A percentile compares a stretch with the other conserved stretches of the same genome.
phyloP scores from a whole-genome alignment of 2,888 invertebrate genomes.

The Mythimna lalbum region DNA sequence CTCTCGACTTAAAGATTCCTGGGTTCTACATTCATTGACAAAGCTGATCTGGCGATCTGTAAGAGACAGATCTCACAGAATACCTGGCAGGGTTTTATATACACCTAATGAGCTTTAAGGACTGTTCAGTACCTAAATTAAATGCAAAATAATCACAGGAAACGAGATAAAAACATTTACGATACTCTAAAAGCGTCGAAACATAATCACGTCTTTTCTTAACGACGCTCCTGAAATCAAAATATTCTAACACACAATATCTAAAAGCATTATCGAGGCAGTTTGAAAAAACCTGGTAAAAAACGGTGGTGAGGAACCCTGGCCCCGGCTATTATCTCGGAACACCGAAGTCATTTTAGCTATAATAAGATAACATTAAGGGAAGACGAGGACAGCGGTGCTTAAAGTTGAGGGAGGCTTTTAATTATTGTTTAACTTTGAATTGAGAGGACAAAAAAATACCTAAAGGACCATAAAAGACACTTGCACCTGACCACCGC shows the following conservation, averaged over 20 bases:
- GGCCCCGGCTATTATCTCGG: constrained; percentile 87
- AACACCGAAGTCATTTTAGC: constrained; percentile 91
- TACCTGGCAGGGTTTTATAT: no score
- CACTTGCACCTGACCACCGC: no score
- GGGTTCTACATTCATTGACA: no score
- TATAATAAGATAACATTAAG: constrained; percentile 91
- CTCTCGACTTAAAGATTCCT: no score
- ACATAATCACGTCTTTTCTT: constrained; percentile 48
- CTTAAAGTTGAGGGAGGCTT: constrained; percentile 74
- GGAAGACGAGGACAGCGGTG: constrained; percentile 74
- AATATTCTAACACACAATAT: constrained; percentile 84
- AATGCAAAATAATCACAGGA: constrained; percentile 31
- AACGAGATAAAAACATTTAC: constrained; percentile 32
- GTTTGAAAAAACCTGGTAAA: constrained; percentile 80
- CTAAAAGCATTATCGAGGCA: constrained; percentile 84
- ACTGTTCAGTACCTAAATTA: constrained; percentile 8
- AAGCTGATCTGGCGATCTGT: no score
- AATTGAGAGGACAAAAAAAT: no score
- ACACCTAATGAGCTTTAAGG: not conserved
- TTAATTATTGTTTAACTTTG: constrained; percentile 20
- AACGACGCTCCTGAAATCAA: constrained; percentile 77
- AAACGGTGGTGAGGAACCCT: constrained; percentile 84
- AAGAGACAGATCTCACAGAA: no score
- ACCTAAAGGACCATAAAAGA: no score
- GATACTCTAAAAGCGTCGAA: constrained; percentile 46